Percentiles rank a stretch among this genome's conserved stretches.
Conservation (phyloP, 2,797 vertebrate genomes). For the Zenarchopterus dispar region DNA sequence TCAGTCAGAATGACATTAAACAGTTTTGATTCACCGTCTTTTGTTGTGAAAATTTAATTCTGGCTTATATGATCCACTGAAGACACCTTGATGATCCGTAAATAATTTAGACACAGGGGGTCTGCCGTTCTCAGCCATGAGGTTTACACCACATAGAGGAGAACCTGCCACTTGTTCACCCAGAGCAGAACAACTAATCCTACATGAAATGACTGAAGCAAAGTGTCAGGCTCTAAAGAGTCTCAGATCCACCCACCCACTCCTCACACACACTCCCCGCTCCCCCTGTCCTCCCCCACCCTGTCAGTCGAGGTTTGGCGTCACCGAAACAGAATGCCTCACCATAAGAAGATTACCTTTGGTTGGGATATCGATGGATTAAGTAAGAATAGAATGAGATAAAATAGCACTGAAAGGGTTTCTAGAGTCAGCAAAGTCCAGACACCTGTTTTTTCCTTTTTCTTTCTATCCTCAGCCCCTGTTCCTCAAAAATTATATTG, state of each 20-base stretch:
- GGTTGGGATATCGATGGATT: constrained; percentile 85
- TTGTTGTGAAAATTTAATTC: constrained; percentile 27
- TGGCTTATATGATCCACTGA: constrained; percentile 32
- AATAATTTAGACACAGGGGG: constrained; percentile 68
- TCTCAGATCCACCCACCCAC: constrained; percentile 57
- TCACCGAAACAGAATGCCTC: constrained; percentile 81
- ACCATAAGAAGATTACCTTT: constrained; percentile 85
- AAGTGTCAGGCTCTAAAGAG: constrained; percentile 74
- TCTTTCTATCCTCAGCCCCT: constrained; percentile 22
- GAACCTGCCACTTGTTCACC: constrained; percentile 74
- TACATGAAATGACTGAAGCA: constrained; percentile 80
- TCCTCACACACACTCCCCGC: constrained; percentile 18
- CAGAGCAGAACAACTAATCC: constrained; percentile 74
- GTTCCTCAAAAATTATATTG: constrained; percentile 47
- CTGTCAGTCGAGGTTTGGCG: constrained; percentile 80
- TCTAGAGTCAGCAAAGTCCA: constrained; percentile 78
- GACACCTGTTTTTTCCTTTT: constrained; percentile 74
- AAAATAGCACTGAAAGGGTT: constrained; percentile 77
- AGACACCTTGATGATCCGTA: constrained; percentile 60
- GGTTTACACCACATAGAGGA: constrained; percentile 63
- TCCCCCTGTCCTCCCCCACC: constrained; percentile 57
- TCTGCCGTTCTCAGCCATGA: constrained; percentile 24
- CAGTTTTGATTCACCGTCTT: constrained; percentile 29
- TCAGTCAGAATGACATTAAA: constrained; percentile 28
- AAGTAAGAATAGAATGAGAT: constrained; percentile 84